phyloP scores from a whole-genome alignment of 2,888 invertebrate genomes.

The Didymodactylos carnosus region DNA sequence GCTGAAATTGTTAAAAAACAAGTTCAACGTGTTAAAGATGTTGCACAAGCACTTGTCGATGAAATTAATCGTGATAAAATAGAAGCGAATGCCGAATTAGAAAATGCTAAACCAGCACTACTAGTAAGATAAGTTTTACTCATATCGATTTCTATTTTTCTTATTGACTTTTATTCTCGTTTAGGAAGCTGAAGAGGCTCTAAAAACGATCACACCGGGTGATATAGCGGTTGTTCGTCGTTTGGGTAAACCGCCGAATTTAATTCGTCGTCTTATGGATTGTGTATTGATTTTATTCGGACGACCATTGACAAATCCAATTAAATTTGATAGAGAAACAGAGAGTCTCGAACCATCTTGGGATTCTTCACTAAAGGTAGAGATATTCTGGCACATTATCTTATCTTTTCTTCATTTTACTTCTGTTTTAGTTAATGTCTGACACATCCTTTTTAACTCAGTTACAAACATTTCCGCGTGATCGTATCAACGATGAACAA shows the following conservation, averaged over 20 bases:
- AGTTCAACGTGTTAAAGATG: constrained; percentile 35
- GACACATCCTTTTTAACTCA: constrained; percentile 16
- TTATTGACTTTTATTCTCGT: constrained; percentile 27
- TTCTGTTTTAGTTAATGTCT: constrained; percentile 7
- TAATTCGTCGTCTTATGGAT: constrained; percentile 36
- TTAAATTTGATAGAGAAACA: constrained; percentile 27
- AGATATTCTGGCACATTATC: background rate
- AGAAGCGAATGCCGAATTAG: constrained; percentile 7
- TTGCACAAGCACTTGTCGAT: constrained; percentile 34
- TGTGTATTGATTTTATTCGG: constrained; percentile 32
- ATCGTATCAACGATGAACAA: constrained; percentile 34
- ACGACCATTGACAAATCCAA: constrained; percentile 16
- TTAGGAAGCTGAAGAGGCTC: constrained; percentile 33
- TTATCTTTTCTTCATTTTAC: background rate
- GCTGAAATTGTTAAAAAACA: constrained; percentile 35
- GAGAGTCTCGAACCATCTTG: constrained; percentile 30
- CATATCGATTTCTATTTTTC: background rate
- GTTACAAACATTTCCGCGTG: constrained; percentile 46
- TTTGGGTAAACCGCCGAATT: constrained; percentile 33
- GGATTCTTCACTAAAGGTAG: constrained; percentile 31
- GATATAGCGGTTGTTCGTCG: constrained; percentile 34
- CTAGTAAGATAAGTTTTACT: background rate
- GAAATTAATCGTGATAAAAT: constrained; percentile 26
- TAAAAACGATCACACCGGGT: constrained; percentile 37
- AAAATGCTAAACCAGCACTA: background rate